Percentiles rank a stretch among this genome's conserved stretches.
These are phyloP conservation scores for Antheraea assamensis DNA, from an alignment of 2,888 invertebrate genomes.

Conservation along the genomic window DNA sequence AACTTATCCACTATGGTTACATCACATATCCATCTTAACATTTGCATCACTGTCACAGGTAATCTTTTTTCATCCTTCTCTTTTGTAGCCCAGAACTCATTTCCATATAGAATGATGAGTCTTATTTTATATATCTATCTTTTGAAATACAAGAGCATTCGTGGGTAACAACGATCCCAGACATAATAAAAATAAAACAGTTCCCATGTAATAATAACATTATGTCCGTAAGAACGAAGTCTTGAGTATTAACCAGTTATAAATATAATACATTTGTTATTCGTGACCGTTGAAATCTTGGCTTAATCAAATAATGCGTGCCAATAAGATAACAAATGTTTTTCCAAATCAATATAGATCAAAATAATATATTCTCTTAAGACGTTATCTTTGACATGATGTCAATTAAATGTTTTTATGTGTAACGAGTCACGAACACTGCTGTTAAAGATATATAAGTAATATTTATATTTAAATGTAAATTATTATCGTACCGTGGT, in stretches of 20 bases:
- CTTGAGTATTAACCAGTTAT: not conserved
- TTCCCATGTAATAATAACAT: too few relatives aligned
- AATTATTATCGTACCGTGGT: not conserved
- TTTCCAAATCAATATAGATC: constrained; percentile 8
- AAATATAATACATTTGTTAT: not conserved
- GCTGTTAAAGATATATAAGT: not conserved
- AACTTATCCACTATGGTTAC: too few relatives aligned
- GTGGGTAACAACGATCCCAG: too few relatives aligned
- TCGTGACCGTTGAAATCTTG: not conserved
- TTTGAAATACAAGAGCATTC: too few relatives aligned
- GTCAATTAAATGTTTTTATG: constrained; percentile 8
- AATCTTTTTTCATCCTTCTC: too few relatives aligned
- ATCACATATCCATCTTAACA: too few relatives aligned
- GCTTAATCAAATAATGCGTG: constrained; percentile 27
- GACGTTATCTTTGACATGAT: constrained; percentile 8
- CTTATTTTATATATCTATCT: too few relatives aligned
- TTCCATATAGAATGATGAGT: too few relatives aligned
- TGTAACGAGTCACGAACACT: constrained; percentile 9
- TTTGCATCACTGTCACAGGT: too few relatives aligned
- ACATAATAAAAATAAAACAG: too few relatives aligned
- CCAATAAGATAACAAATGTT: not conserved
- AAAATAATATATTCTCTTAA: constrained; percentile 5
- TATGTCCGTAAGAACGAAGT: too few relatives aligned
- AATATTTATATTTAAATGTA: not conserved
- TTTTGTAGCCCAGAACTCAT: too few relatives aligned